phyloP scores from a whole-genome alignment of 2,113 vertebrate genomes.

The Cinclus mexicanus region DNA sequence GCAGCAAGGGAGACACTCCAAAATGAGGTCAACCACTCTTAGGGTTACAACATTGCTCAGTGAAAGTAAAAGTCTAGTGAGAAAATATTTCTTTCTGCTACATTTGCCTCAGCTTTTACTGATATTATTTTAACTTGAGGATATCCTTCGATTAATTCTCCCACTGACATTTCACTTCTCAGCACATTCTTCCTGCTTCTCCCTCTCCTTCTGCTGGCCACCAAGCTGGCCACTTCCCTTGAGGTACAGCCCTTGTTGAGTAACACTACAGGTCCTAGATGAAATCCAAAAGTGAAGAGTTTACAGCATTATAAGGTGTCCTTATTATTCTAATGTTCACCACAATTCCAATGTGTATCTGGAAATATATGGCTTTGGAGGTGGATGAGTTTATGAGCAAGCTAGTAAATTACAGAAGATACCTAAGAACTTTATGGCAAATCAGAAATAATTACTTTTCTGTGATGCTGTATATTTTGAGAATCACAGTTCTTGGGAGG shows the following conservation, averaged over 20 bases:
- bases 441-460: neutral
- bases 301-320: neutral
- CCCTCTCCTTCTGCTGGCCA: neutral
- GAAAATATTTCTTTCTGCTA: neutral
- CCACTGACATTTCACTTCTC: neutral
- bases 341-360: neutral
- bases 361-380: neutral
- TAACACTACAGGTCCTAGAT: neutral
- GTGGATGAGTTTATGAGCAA: neutral
- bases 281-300: neutral
- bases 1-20: neutral
- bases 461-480: neutral
- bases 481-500: neutral
- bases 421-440: neutral
- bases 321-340: neutral
- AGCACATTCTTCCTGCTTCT: neutral
- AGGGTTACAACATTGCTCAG: neutral
- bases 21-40: neutral
- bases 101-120: neutral
- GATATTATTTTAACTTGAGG: neutral
- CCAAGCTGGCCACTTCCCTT: neutral
- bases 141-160: neutral
- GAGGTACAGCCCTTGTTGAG: neutral
- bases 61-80: neutral
- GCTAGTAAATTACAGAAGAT: neutral